Evolutionary conservation across 2,888 invertebrate genomes (phyloP), one percentile per base, ranked within the genome.

Genomic region (Didymodactylos carnosus): DNA sequence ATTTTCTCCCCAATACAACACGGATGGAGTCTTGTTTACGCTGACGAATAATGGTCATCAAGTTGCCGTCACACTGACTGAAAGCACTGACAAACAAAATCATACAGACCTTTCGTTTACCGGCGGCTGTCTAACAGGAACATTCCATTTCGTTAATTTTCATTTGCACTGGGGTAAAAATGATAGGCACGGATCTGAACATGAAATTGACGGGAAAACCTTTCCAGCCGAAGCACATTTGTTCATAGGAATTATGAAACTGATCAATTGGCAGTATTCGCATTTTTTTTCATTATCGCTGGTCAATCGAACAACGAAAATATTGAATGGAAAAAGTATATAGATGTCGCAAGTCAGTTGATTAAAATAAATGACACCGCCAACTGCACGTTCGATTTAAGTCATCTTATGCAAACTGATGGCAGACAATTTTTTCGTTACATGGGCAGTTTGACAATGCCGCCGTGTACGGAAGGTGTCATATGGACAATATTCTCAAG

Each of bases 111-210:
- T 43, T 19, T 43, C 16, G 43, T 43, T 43, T 43, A 43, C 43
- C 4, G 43, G 43, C 19, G 10, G 43, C 19, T 14, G 43, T 10
- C 4, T 43, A 10, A 14, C 14, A 4, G 43, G 43, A 43, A 43
- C 4, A 10, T 43, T 43, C 19, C 19, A 43, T 43, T 43, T 43
- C 19, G 76, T 77, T 25, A 79, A 80, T 75, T 78, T 80, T 69
- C 79, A 80, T 72, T 80, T 80, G 73, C 80, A 80, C 76, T 80
- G 80, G 80, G 80, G 79, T 16, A 73, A 69, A 11, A 73, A 75
- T 27, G 78, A 79, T 40, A 72, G 72, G 8, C 70, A 76, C 11
- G 80, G 80, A 0, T 79, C 80, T 1, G 80, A 80, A 72, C 80
- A 80, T 73, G 72, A 75, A 10, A 29, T 80, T 6, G 78, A 80